Evolutionary conservation across 2,113 vertebrate genomes (phyloP).

Genomic region (Ornithorhynchus anatinus): DNA sequence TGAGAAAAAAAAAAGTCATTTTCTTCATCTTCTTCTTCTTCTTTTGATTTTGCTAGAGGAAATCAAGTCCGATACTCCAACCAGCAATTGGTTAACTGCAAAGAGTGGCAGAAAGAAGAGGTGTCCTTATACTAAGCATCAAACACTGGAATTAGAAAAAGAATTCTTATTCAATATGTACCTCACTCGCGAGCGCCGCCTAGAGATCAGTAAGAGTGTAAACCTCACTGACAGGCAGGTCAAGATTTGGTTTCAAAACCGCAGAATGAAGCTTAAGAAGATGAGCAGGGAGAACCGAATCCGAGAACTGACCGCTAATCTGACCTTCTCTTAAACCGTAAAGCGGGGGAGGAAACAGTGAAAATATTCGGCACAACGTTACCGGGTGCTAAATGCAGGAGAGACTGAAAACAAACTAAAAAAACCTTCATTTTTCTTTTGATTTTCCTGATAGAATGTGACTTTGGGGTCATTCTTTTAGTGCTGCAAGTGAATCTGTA

Average conservation of each 20-base stretch:
- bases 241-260: constrained; percentile 99
- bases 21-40: constrained; percentile 66
- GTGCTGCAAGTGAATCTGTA: constrained; percentile 85
- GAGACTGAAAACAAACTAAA: constrained; percentile 69
- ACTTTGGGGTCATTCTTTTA: constrained; percentile 81
- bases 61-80: constrained; percentile 88
- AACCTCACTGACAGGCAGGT: constrained; percentile 99
- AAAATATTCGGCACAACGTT: constrained; percentile 61
- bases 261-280: constrained; percentile 99
- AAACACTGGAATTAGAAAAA: constrained; percentile 99
- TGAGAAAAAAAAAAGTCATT: constrained; percentile 62
- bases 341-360: constrained; percentile 57
- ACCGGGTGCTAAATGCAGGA: constrained; percentile 71
- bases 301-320: constrained; percentile 98
- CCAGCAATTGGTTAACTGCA: constrained; percentile 97
- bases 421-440: constrained; percentile 73
- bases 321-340: constrained; percentile 94
- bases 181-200: constrained; percentile 99
- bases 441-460: constrained; percentile 86
- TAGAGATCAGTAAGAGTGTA: constrained; percentile 99
- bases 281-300: constrained; percentile 99
- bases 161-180: constrained; percentile 99
- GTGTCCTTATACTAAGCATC: constrained; percentile 98
- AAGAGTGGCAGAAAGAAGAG: constrained; percentile 98
- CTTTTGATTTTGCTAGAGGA: constrained; percentile 87